Percentiles rank a stretch among this genome's conserved stretches.
phyloP scores from a whole-genome alignment of 2,888 invertebrate species.

The Hylaea fasciaria region DNA sequence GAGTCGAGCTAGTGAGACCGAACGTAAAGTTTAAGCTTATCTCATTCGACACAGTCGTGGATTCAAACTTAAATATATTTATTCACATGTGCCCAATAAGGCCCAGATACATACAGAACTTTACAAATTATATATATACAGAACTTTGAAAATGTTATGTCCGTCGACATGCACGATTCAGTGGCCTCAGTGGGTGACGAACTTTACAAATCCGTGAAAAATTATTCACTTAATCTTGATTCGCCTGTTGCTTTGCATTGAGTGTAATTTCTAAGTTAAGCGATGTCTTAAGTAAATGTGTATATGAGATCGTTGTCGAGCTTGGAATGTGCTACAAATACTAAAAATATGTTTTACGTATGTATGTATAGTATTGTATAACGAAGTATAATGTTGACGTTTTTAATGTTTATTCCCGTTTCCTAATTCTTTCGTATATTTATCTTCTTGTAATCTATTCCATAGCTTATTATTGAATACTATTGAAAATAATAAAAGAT shows the following conservation, averaged over 20 bases:
- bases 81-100: no score
- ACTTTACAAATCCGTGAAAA: neutral
- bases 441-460: neutral
- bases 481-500: neutral
- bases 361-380: conserved; percentile 9
- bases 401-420: conserved; percentile 36
- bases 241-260: conserved; percentile 21
- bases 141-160: no score
- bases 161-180: no score
- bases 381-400: conserved; percentile 17
- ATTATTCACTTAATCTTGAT: neutral
- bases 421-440: conserved; percentile 10
- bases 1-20: no score
- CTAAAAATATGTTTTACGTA: conserved; percentile 36
- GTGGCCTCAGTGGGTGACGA: no score
- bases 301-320: conserved; percentile 48
- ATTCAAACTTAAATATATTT: no score
- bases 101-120: no score
- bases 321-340: conserved; percentile 49
- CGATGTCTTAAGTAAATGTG: conserved; percentile 31
- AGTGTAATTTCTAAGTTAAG: conserved; percentile 23
- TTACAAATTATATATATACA: no score
- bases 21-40: no score
- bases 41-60: no score
- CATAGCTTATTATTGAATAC: conserved; percentile 2